Evolutionary conservation across 2,888 invertebrate genomes (phyloP), one percentile per base, ranked within the genome.

Genomic region (Eupeodes latifasciatus): DNA sequence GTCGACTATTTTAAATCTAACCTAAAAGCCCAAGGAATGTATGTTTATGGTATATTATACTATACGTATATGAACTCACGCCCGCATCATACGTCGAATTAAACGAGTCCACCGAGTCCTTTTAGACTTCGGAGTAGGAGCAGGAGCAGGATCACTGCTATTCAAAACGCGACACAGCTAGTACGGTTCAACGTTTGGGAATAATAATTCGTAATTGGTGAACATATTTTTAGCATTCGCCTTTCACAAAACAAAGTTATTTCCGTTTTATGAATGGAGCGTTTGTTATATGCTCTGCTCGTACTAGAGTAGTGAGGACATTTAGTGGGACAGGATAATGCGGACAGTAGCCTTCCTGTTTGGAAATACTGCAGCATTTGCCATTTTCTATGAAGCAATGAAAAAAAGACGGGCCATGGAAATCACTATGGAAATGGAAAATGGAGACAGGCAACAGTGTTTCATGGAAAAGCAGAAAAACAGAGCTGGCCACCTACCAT

Each of bases 321-420:
- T 84, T 87, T 87, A 84, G 76, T 87, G 81, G 88, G 81, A 88
- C 81, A 88, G 88, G 85, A 88, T 88, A 88, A 88, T 88, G 88
- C 88, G 88, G 88, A 88, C 85, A 80, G 84, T 84, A 69, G 59
- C 74, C 78, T 85, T 88, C 85, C 88, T 88, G 88, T 85, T 74
- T 77, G 85, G 69, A 81, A 88, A 88, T 78, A 88, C 88, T 88
- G 88, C 88, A 81, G 85, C 85, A 88, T 88, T 81, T 85, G 84
- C 80, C 40, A 72, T 69, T 69, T 57, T 40, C 44, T 27, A 44
- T 69, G 57, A 9, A 40, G 40, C 40, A 40, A 77, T 81, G 74
- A 84, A 87, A 84, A 77, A 72, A 64, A 74, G 34, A 51, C 11
- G 36, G 40, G 1, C 67, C 5, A 71, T 36, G 16, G 55, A 55